Evolutionary conservation across 2,888 invertebrate genomes (phyloP).

Genomic region (Tipula confusa): DNA sequence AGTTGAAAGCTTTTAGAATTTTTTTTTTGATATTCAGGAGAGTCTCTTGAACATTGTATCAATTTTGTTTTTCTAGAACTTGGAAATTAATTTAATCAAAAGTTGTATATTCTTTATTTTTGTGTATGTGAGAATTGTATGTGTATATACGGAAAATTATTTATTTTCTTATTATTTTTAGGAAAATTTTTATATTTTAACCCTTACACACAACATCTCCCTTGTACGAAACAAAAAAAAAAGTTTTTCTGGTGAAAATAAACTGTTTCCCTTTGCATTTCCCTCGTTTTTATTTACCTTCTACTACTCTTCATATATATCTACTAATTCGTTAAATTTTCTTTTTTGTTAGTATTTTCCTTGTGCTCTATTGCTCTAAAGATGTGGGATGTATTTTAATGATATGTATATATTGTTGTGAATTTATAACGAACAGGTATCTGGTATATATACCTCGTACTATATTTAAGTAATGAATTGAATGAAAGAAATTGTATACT

Average conservation of each 20-base stretch:
- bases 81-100: slow-evolving; percentile 20
- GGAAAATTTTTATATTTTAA: background rate
- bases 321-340: background rate
- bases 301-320: background rate
- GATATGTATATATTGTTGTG: background rate
- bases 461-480: background rate
- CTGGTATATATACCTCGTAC: background rate
- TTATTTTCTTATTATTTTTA: background rate
- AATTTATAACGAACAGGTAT: background rate
- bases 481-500: background rate
- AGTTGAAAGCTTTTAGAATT: background rate
- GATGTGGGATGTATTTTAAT: slow-evolving; percentile 12
- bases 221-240: background rate
- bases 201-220: background rate
- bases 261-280: background rate
- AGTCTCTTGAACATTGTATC: background rate
- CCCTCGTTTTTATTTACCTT: background rate
- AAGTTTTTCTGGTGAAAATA: background rate
- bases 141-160: background rate
- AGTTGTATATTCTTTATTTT: background rate
- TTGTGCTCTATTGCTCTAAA: slow-evolving; percentile 3
- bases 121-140: background rate
- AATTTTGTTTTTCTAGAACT: background rate
- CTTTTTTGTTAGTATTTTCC: background rate
- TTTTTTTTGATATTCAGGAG: background rate